phyloP scores from a whole-genome alignment of 1,140 invertebrate genomes.

The Yoshiicerus persimilis region DNA sequence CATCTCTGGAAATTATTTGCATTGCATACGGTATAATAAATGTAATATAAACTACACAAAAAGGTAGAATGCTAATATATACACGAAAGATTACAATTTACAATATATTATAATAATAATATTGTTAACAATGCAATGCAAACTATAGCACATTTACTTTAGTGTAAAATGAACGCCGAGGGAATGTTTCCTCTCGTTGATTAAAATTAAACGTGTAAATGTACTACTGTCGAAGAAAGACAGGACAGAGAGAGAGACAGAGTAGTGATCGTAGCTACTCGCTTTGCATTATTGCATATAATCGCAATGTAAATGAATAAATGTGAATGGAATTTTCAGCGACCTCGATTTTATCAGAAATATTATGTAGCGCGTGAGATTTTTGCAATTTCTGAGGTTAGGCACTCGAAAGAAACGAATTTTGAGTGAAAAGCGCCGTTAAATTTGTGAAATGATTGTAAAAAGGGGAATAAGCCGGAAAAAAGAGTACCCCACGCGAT shows the following conservation, averaged over 20 bases:
- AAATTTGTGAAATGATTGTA: not conserved
- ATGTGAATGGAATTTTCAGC: not conserved
- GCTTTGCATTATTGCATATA: not conserved
- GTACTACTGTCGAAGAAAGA: not conserved
- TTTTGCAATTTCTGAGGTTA: not conserved
- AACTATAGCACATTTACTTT: not conserved
- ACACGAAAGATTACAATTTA: not conserved
- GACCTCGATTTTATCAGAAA: not conserved
- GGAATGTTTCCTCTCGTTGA: not conserved
- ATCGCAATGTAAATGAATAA: not conserved
- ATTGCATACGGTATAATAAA: not conserved
- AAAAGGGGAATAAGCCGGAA: not conserved
- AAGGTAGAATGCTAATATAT: not conserved
- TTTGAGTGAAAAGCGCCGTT: not conserved
- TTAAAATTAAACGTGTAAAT: not conserved
- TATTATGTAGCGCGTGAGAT: not conserved
- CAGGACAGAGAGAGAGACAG: not conserved
- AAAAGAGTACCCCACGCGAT: slow-evolving; percentile 4
- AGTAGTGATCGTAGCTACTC: not conserved
- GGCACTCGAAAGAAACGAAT: not conserved
- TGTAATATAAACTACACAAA: not conserved
- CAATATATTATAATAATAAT: not conserved
- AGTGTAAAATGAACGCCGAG: not conserved
- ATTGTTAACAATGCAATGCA: not conserved
- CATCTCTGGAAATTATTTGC: slow-evolving; percentile 16